Conservation (phyloP, 2,888 invertebrate species). For the Plebejus melissa region DNA sequence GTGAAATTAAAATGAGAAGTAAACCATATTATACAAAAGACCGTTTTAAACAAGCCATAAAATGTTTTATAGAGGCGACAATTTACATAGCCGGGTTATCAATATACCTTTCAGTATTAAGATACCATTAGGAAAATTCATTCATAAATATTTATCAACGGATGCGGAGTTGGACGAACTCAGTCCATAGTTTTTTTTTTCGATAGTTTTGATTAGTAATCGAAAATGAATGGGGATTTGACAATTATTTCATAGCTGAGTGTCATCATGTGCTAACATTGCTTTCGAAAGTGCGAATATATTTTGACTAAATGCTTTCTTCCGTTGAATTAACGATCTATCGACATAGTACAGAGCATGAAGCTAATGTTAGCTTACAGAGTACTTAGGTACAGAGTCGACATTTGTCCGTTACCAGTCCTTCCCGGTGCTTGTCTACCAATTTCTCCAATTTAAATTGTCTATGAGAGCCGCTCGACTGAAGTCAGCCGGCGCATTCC, state of each 20-base stretch:
- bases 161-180: conserved; percentile 38
- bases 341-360: conserved; percentile 34
- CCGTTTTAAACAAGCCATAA: conserved; percentile 3
- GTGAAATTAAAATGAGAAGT: background rate
- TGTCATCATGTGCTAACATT: too few relatives aligned
- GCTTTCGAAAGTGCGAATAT: too few relatives aligned
- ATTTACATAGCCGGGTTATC: conserved; percentile 2
- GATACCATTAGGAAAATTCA: conserved; percentile 24
- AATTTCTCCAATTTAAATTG: conserved; percentile 77
- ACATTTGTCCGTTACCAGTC: conserved; percentile 57
- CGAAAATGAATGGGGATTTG: too few relatives aligned
- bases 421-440: conserved; percentile 59
- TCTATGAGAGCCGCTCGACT: conserved; percentile 74
- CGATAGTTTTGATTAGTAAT: background rate
- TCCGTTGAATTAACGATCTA: conserved; percentile 40
- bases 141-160: conserved; percentile 43
- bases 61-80: background rate
- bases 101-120: conserved; percentile 1
- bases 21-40: background rate
- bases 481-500: conserved; percentile 77
- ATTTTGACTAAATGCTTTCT: background rate
- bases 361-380: too few relatives aligned
- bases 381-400: conserved; percentile 33
- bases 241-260: background rate
- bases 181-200: conserved; percentile 28